Evolutionary conservation across 2,113 vertebrate genomes (phyloP).

Genomic region (Antechinus stuartii): DNA sequence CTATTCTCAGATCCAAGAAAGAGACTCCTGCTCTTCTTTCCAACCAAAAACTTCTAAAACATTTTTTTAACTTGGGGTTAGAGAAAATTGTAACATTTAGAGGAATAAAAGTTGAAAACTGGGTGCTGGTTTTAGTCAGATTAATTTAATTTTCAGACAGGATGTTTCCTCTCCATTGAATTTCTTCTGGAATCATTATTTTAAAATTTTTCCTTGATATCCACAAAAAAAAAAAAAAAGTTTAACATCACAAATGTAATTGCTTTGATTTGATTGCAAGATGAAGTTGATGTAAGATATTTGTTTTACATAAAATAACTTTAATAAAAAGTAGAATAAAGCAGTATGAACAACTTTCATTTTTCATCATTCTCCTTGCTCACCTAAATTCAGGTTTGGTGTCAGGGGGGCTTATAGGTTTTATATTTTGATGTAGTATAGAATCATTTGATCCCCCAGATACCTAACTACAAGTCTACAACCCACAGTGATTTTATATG

Average conservation of each 20-base stretch:
- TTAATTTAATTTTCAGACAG: background rate
- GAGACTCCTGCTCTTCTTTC: background rate
- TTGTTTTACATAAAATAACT: background rate
- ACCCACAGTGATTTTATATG: background rate
- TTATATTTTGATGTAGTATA: background rate
- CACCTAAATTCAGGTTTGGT: background rate
- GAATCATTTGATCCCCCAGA: background rate
- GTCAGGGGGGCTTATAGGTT: background rate
- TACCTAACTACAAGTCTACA: background rate
- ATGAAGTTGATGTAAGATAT: background rate
- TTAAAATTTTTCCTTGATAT: background rate
- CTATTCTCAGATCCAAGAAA: background rate
- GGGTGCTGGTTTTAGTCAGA: background rate
- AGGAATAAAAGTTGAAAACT: background rate
- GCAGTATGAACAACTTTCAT: background rate
- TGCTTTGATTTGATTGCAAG: background rate
- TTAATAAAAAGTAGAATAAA: background rate
- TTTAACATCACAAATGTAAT: background rate
- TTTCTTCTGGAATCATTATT: background rate
- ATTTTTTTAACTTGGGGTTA: background rate
- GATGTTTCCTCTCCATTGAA: background rate
- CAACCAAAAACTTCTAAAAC: background rate
- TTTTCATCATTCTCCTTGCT: background rate
- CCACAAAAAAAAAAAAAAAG: background rate
- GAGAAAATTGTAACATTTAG: background rate